Base-by-base conservation (phyloP, 2,888 invertebrate genomes). In the Suillia variegata region DNA sequence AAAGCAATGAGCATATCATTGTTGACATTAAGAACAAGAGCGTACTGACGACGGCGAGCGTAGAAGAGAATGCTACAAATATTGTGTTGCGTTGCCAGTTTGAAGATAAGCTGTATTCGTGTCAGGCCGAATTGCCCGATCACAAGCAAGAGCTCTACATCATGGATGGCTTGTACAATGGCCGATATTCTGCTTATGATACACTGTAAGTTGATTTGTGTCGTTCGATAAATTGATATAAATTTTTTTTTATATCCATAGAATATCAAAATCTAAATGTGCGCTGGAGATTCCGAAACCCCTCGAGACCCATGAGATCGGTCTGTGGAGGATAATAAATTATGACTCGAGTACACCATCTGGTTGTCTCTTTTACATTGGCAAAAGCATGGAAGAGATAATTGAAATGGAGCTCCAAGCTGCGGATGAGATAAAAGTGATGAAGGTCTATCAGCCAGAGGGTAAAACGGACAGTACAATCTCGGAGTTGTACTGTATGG, bases 311-410 rank as follows among this genome's bases (percentile, higher is more conserved):
- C 18, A 56, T 2, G 73, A 74, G 26, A 54, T 49, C n/a, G 74
- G 74, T 5, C 62, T 74, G 12, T 74, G 73, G 73, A 69, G 68
- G 51, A 67, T 73, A 15, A 63, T 67, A 21, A 68, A 69, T 50
- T 67, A 69, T 49, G 65, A 68, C 24, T 52, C 66, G 6, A 62
- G 38, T 10, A 58, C 58, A 38, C 62, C 66, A 13, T 50, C 68
- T 2, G 73, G 73, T n/a, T 73, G 73, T 53, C 61, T 73, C 5
- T 73, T 67, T 47, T 69, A 73, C 51, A 58, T 73, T 20, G 73
- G 73, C 42, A 53, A 55, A 20, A 51, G 50, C 12, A 70, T 64
- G 57, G 53, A 64, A 13, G 57, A 66, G 50, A 69, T 71, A 52
- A 73, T 73, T 42, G 63, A 61, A 20, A 58, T 62, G 10, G 70